Base-by-base conservation (phyloP, 2,797 vertebrate genomes). In the Borostomias antarcticus region DNA sequence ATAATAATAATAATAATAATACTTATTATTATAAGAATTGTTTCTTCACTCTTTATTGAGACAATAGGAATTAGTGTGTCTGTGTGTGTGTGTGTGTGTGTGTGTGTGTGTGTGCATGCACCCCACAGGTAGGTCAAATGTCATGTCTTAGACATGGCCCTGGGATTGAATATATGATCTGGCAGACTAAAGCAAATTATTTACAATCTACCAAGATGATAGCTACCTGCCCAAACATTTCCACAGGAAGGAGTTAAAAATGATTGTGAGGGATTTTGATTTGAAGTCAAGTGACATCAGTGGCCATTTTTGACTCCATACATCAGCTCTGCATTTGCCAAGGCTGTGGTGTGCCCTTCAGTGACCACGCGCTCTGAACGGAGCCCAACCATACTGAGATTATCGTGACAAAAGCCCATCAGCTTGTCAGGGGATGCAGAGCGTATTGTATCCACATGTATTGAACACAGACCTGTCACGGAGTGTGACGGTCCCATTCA, bases 401-500 rank as follows among this genome's bases (percentile, higher is more conserved):
- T 81, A 91, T 85, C 71, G 68, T 85, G 86, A 91, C 84, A 86
- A 90, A 90, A 89, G 88, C 88, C 91, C 88, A 78, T 89, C 88
- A 88, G 88, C 88, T 80, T 91, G 89, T 93, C 91, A 89, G 58
- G 63, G 86, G 89, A 91, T 88, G 86, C 89, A 86, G 88, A 85
- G 82, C 78, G 87, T 87, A 90, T 92, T 92, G 91, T 92, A 88
- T 92, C 89, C 88, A 86, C 90, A 89, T 90, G 90, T 90, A 91
- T 91, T 90, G 90, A 93, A 93, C 91, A 92, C 87, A 79, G 84
- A 88, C 84, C 89, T 92, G 90, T 92, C 92, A 91, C 71, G 75
- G 84, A 83, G 75, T 75, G 83, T 91, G 92, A 92, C 91, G 92
- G 89, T 81, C 85, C 90, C 91, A 93, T 93, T 93, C 91, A 92